Conservation (phyloP, 2,797 vertebrate species). For the Phyllotis vaccarum region DNA sequence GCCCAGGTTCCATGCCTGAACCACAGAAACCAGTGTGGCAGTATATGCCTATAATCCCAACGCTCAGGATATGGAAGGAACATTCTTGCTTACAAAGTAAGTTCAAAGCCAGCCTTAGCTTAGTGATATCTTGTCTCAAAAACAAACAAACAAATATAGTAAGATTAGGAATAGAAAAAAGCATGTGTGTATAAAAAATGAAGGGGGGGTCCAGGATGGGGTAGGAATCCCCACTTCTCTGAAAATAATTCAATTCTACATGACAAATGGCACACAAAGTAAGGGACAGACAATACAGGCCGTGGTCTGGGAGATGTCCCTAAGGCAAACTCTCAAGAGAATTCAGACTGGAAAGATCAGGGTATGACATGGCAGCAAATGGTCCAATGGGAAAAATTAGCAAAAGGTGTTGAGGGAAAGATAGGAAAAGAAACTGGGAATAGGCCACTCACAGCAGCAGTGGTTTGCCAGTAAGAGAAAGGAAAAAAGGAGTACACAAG, state of each 20-base stretch:
- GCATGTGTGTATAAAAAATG: background rate
- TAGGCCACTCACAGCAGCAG: background rate
- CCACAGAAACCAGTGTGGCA: background rate
- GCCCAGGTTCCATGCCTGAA: background rate
- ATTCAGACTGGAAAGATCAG: background rate
- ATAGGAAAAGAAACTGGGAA: background rate
- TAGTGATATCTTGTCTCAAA: background rate
- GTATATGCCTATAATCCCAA: background rate
- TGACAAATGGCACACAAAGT: background rate
- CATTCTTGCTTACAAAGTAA: background rate
- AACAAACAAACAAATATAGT: background rate
- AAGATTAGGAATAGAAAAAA: background rate
- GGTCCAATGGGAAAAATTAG: background rate
- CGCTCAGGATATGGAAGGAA: background rate
- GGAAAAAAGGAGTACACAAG: background rate
- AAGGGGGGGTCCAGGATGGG: background rate
- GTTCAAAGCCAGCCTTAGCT: background rate
- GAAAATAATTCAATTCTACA: conserved; percentile 5
- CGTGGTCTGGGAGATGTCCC: background rate
- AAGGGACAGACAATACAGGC: background rate
- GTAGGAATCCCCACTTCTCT: background rate
- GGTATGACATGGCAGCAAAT: background rate
- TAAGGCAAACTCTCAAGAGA: background rate
- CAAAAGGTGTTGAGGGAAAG: background rate
- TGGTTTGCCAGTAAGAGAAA: background rate